Evolutionary conservation across 2,113 vertebrate genomes (phyloP).

Genomic region (Gallinago paraguaiae): DNA sequence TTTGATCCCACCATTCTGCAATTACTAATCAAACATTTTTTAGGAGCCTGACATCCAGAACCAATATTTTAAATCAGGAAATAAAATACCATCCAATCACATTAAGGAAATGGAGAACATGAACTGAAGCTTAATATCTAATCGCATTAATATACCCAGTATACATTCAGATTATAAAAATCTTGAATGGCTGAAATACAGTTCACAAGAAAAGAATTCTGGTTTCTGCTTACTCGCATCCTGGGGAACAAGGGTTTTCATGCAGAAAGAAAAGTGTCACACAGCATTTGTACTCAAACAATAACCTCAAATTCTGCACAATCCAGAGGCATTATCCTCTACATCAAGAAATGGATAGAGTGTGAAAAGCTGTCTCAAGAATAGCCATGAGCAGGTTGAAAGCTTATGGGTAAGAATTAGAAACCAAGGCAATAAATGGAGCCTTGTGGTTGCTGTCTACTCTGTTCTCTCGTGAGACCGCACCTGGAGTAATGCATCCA

Average conservation of each 20-base stretch:
- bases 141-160: neutral
- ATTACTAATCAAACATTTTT: neutral
- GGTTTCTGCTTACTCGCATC: neutral
- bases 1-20: slow-evolving; percentile 3
- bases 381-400: neutral
- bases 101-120: slow-evolving; percentile 41
- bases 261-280: neutral
- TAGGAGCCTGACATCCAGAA: neutral
- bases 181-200: neutral
- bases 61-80: slow-evolving; percentile 24
- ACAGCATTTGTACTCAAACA: neutral
- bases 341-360: neutral
- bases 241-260: neutral
- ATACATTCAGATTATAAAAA: neutral
- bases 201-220: neutral
- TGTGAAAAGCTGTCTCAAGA: neutral
- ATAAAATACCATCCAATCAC: neutral
- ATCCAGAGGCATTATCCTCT: neutral
- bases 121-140: neutral
- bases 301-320: neutral
- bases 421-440: neutral
- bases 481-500: neutral
- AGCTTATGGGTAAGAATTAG: neutral
- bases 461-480: neutral
- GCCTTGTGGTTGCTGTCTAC: neutral